Base-by-base conservation (phyloP, 2,797 vertebrate genomes). In the Gambusia yucatana region DNA sequence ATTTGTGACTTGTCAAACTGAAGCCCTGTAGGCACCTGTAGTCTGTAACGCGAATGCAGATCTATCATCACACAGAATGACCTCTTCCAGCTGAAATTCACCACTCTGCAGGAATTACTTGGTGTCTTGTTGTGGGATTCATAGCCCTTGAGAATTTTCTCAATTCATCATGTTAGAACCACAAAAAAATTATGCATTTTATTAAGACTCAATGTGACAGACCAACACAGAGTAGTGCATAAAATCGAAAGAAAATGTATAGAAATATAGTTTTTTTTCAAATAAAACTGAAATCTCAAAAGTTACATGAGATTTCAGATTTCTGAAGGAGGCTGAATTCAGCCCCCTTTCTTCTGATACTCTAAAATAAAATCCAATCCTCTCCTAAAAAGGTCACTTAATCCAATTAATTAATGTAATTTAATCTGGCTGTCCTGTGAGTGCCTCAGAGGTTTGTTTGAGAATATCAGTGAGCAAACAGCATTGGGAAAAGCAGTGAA, bases 1-100 rank as follows among this genome's bases (percentile, higher is more conserved):
- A 86, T 94, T 94, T 95, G 90, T 90, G 91, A 94, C 93, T 93
- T 91, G 93, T 94, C 93, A 95, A 80, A 85, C 84, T 75, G 89
- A 91, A 91, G 91, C 91, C 93, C 90, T 76, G 75, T 72, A 85
- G 89, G 89, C 92, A 92, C 92, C 93, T 91, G 92, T 87, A 83
- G 87, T 90, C 90, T 84, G 91, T 91, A 90, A 88, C 87, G 85
- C 82, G 77, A 79, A 90, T 87, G 88, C 77, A 87, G 83, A 83
- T 84, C 78, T 86, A 76, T 92, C 82, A 77, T 39, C 88, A 78
- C 80, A 85, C 80, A 65, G 80, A 83, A 86, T 77, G 87, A 92
- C 85, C 89, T 86, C 72, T 13, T 77, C 82, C 85, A 4, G 43
- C 59, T 48, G 69, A 77, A 76, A 73, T 83, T 77, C 57, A 48